Percentiles rank a stretch among this genome's conserved stretches.
phyloP scores from a whole-genome alignment of 2,888 invertebrate species.

The Megaustenia siamemsis region DNA sequence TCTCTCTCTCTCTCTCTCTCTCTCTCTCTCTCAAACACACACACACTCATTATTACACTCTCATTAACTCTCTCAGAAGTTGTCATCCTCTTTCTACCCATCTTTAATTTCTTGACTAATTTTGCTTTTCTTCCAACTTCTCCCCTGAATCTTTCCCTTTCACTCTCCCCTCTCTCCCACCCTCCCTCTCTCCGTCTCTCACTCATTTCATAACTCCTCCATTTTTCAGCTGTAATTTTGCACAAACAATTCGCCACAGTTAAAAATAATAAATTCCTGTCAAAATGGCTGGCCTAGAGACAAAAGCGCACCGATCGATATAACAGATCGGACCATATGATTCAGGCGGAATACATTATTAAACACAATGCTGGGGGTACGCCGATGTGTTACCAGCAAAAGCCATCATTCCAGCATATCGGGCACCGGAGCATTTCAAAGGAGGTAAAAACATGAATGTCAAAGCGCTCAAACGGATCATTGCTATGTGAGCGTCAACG shows the following conservation, averaged over 20 bases:
- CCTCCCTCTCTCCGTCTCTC: conserved; percentile 16
- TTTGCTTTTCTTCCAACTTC: background rate
- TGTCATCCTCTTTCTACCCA: background rate
- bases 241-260: background rate
- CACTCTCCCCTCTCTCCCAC: too few relatives aligned
- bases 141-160: too few relatives aligned
- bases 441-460: too few relatives aligned
- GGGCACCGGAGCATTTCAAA: too few relatives aligned
- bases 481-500: too few relatives aligned
- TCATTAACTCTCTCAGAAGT: background rate
- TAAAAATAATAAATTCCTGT: background rate
- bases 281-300: background rate
- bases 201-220: background rate
- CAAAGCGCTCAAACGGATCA: too few relatives aligned
- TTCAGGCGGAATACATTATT: background rate
- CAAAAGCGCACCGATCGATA: background rate
- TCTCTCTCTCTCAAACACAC: too few relatives aligned
- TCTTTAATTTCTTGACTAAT: too few relatives aligned
- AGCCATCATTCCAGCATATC: background rate
- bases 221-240: background rate
- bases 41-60: background rate
- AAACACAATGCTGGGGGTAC: background rate
- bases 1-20: conserved; percentile 23
- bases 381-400: background rate
- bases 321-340: background rate